Base-by-base conservation (phyloP, 2,888 invertebrate genomes). In the Crossocerus cetratus region DNA sequence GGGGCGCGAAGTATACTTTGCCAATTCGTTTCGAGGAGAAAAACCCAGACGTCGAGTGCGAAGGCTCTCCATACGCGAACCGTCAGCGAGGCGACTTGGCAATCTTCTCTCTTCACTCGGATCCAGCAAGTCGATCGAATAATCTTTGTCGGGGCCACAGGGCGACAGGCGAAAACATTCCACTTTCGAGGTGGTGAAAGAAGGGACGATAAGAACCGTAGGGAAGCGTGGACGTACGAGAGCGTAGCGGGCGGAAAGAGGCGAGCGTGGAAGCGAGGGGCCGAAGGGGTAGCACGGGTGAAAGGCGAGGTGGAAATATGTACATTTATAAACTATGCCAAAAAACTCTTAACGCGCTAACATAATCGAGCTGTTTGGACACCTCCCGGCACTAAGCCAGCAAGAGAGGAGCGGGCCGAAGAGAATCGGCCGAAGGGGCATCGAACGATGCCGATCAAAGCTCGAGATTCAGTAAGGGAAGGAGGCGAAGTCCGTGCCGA, bases 251-350 rank as follows among this genome's bases (percentile, higher is more conserved):
- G 49, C 1, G 13, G 49, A n/a, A 16, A n/a, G 8, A 32, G 45
- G 45, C 2, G 45, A 45, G 45, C 2, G 8, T 3, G 45, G 2
- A 16, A n/a, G 16, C 13, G 13, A 49, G 16, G n/a, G 43, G 13
- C 5, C 43, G 43, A 43, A 13, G 13, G 43, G 13, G 43, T 8
- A 13, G 13, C 5, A 43, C 5, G 13, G 43, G 13, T 4, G 13
- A 13, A 49, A 16, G 16, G 49, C 14, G 49, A 49, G 49, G 16
- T 4, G 21, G 63, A 58, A 59, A 76, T 72, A 73, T 82, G 81
- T 84, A 84, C 77, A 83, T 81, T 81, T 74, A 75, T 69, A 75
- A 81, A 80, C 43, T 76, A 84, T 83, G 83, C 84, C 86, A 86
- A 86, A 72, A 77, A 62, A 72, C 71, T 80, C 78, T 64, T 72